Conservation (phyloP, 2,113 vertebrate genomes). For the Lophura nycthemera region DNA sequence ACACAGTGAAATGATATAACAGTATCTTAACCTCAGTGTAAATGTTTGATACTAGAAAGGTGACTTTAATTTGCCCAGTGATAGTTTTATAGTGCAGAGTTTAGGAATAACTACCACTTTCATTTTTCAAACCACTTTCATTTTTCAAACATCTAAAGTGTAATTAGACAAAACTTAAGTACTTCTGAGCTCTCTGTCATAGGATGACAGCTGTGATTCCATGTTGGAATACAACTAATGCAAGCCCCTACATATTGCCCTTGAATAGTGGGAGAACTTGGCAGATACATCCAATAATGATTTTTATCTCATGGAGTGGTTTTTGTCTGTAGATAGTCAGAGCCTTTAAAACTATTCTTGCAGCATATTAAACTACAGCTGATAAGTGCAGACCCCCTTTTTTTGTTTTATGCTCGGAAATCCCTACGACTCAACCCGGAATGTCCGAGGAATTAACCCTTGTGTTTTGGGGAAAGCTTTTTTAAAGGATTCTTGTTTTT, state of each 20-base stretch:
- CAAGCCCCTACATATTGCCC: background rate
- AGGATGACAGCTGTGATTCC: constrained; percentile 5
- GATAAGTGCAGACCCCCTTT: no score
- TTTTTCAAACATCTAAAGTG: constrained; percentile 62
- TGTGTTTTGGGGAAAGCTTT: no score
- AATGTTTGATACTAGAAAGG: background rate
- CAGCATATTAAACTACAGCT: background rate
- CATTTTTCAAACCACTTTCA: constrained; percentile 67
- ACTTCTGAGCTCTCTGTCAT: constrained; percentile 24
- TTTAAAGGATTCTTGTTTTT: background rate
- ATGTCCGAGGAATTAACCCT: no score
- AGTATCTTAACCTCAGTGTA: background rate
- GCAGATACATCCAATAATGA: constrained; percentile 41
- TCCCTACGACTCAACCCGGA: no score
- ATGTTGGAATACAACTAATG: background rate
- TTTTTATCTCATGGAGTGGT: constrained; percentile 17
- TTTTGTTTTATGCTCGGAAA: no score
- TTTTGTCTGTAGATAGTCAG: constrained; percentile 23
- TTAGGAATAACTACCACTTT: constrained; percentile 63
- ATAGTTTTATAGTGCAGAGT: constrained; percentile 50
- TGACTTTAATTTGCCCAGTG: constrained; percentile 6
- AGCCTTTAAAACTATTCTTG: constrained; percentile 5
- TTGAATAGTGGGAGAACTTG: constrained; percentile 11
- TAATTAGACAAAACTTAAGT: constrained; percentile 70
- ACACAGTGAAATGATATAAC: background rate